Percentiles rank a stretch among this genome's conserved stretches.
phyloP scores from a whole-genome alignment of 37 sponge, comb jelly and placozoan genomes.

The Ephydatia muelleri region DNA sequence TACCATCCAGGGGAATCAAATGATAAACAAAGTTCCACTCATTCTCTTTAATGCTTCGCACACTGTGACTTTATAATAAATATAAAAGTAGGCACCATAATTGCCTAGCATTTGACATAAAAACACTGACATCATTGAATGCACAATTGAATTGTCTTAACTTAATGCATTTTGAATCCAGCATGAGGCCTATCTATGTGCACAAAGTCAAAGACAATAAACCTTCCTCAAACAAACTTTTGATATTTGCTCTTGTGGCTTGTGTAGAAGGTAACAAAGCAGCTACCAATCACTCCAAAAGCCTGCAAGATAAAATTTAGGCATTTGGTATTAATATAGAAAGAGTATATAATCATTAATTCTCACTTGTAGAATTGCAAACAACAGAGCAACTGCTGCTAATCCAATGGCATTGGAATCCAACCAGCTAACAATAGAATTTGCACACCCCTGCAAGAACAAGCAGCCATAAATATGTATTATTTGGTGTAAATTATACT shows the following conservation, averaged over 20 bases:
- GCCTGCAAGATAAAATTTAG: background rate
- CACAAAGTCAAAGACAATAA: background rate
- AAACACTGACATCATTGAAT: too few relatives aligned
- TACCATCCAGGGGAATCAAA: too few relatives aligned
- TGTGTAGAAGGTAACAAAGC: background rate
- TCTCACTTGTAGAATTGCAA: background rate
- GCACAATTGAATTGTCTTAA: too few relatives aligned
- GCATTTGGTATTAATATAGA: background rate
- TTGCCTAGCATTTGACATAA: too few relatives aligned
- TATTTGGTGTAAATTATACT: background rate
- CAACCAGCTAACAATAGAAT: background rate
- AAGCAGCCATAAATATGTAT: background rate
- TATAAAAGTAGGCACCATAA: too few relatives aligned
- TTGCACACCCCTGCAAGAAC: background rate
- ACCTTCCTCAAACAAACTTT: background rate
- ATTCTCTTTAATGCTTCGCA: too few relatives aligned
- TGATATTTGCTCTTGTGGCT: background rate
- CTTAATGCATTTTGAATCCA: too few relatives aligned
- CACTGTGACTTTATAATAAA: too few relatives aligned
- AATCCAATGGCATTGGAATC: background rate
- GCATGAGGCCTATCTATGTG: too few relatives aligned
- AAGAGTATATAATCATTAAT: too few relatives aligned
- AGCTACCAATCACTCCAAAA: background rate
- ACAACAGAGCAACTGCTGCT: background rate
- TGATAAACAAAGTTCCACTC: too few relatives aligned